phyloP scores from a whole-genome alignment of 2,113 vertebrate genomes.

The Eptesicus fuscus region DNA sequence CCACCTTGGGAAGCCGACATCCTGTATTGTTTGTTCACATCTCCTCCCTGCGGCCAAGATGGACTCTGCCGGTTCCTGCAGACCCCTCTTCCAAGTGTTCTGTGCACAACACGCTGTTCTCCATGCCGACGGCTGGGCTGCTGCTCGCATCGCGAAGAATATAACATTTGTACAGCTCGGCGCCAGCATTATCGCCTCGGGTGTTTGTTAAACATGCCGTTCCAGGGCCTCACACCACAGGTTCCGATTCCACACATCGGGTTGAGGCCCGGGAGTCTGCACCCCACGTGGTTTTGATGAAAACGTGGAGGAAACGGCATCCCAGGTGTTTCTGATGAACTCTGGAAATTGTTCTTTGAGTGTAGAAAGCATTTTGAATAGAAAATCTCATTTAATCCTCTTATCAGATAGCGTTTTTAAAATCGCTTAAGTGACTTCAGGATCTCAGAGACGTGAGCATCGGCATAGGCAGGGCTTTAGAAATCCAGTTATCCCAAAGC shows the following conservation, averaged over 20 bases:
- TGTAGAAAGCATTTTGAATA: conserved; percentile 20
- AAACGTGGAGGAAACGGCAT: not conserved
- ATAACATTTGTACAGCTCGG: not conserved
- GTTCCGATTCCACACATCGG: not conserved
- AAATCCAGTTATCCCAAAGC: not conserved
- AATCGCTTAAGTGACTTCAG: conserved; percentile 43
- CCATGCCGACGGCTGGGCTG: not conserved
- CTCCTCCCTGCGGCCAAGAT: not conserved
- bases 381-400: conserved; percentile 41
- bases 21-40: not conserved
- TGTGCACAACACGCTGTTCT: not conserved
- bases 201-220: not conserved
- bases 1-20: not conserved
- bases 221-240: not conserved
- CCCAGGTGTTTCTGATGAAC: not conserved
- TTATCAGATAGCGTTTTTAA: conserved; percentile 13
- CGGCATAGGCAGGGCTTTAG: not conserved
- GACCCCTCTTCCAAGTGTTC: fast-evolving
- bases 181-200: not conserved
- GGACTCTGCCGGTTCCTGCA: not conserved
- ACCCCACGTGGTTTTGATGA: not conserved
- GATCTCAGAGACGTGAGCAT: not conserved
- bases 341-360: not conserved
- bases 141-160: not conserved
- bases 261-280: not conserved